Base-by-base conservation (phyloP, 2,888 invertebrate genomes). In the Piscicola geometra region DNA sequence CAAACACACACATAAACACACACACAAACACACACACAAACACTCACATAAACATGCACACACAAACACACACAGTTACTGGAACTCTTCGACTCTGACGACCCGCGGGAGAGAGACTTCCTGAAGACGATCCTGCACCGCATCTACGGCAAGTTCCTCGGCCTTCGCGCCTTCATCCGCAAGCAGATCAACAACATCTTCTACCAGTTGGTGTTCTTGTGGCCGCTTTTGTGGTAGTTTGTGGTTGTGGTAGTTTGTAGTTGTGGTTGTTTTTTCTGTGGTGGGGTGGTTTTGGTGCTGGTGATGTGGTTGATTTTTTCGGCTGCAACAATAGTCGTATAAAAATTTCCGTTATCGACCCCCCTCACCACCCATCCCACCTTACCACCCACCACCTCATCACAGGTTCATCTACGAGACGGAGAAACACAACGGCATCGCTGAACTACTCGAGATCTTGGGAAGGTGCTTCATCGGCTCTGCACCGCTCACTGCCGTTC, bases 171-270 rank as follows among this genome's bases (percentile, higher is more conserved):
- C 73, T 85, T 83, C 80, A 85, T 85, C 77, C 81, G 97, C 87
- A 96, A 95, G 89, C 96, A 96, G 88, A 95, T 96, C 85, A 96
- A 96, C 87, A 95, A 97, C 88, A 94, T 95, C 87, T 95, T 96
- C 87, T 92, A 91, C 88, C 90, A 89, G 91, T 91, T 82, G 79
- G 82, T 76, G 0, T 2, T 12, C 35, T n/a, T 36, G 25, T 36
- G 21, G 21, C 0, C 18, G 28, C n/a, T n/a, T n/a, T n/a, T n/a
- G n/a, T n/a, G n/a, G n/a, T n/a, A n/a, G n/a, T n/a, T 1, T 5
- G 25, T 1, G n/a, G 69, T 36, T 33, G 35, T 36, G 25, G 21
- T 36, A 2, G 35, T 21, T n/a, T 28, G 35, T 36, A 5, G 41
- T 3, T 0, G 41, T 36, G 67, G 5, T 67, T 9, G 33, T 67